phyloP scores from a whole-genome alignment of 1,140 invertebrate species.

The Scaptodrosophila lebanonensis region DNA sequence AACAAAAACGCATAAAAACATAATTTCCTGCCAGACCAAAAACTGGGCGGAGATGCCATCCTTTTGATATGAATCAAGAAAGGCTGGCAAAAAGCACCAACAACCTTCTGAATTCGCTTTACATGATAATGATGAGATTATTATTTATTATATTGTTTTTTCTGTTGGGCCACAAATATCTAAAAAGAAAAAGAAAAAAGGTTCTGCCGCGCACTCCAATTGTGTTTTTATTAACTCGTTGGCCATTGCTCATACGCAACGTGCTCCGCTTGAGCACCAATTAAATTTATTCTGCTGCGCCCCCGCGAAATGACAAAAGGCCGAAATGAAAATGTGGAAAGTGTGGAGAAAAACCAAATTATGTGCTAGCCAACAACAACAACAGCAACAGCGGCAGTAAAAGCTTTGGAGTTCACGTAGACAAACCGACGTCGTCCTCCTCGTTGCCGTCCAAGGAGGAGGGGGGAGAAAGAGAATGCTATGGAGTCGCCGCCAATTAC shows the following conservation, averaged over 20 bases:
- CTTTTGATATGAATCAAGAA: slow-evolving; percentile 40
- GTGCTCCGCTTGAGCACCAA: slow-evolving; percentile 51
- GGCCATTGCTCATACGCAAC: slow-evolving; percentile 56
- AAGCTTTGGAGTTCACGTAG: not conserved
- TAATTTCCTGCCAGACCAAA: slow-evolving; percentile 51
- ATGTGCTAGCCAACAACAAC: too few relatives aligned
- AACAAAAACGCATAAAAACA: slow-evolving; percentile 55
- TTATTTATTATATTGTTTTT: slow-evolving; percentile 55
- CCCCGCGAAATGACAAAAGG: slow-evolving; percentile 13
- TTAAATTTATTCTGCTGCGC: slow-evolving; percentile 42
- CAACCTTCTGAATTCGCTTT: slow-evolving; percentile 32
- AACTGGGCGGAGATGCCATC: slow-evolving; percentile 46
- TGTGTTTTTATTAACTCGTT: slow-evolving; percentile 32
- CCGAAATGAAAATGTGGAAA: too few relatives aligned
- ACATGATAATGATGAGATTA: slow-evolving; percentile 63
- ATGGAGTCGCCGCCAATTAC: slow-evolving; percentile 43
- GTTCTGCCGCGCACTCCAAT: too few relatives aligned
- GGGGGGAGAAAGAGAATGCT: slow-evolving; percentile 33
- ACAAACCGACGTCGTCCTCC: not conserved
- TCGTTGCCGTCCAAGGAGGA: slow-evolving; percentile 42
- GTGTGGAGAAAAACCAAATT: too few relatives aligned
- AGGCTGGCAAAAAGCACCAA: too few relatives aligned
- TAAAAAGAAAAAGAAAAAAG: not conserved
- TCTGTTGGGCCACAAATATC: not conserved
- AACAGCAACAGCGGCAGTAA: too few relatives aligned